Evolutionary conservation across 2,797 vertebrate genomes (phyloP).

Genomic region (Enteromius viviparus): DNA sequence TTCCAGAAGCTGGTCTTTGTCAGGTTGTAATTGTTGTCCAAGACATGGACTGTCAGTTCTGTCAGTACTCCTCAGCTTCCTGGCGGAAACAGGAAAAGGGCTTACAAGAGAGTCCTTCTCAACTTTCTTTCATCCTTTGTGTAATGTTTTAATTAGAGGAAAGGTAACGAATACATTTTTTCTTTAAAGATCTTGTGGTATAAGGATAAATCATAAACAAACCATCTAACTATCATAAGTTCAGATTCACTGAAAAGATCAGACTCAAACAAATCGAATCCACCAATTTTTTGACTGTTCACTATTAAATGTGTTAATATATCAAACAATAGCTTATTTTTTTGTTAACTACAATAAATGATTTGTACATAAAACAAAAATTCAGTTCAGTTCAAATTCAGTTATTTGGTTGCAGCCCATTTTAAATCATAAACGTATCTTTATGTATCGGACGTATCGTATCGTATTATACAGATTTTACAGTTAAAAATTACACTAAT

Average conservation of each 20-base stretch:
- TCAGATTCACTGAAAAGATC: not conserved
- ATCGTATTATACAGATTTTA: too few species aligned
- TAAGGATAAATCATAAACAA: not conserved
- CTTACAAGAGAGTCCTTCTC: slow-evolving; percentile 16
- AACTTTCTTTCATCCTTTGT: slow-evolving; percentile 4
- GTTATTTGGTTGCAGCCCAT: not conserved
- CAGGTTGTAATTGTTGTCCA: slow-evolving; percentile 60
- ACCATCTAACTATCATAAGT: not conserved
- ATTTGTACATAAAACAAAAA: not conserved
- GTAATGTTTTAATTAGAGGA: slow-evolving; percentile 1
- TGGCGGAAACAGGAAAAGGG: slow-evolving; percentile 31
- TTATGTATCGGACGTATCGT: not conserved
- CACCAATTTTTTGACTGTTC: not conserved
- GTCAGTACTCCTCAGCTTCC: slow-evolving; percentile 51
- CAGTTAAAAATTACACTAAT: too few species aligned
- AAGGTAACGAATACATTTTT: not conserved
- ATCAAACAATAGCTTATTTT: not conserved
- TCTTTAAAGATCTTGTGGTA: too few species aligned
- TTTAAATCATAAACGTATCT: not conserved
- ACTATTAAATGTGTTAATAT: not conserved
- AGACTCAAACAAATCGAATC: not conserved
- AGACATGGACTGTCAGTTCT: slow-evolving; percentile 56
- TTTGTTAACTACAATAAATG: not conserved
- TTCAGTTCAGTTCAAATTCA: not conserved
- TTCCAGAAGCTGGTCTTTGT: slow-evolving; percentile 58